phyloP scores from a whole-genome alignment of 2,888 invertebrate species.

The Heliconius sara region DNA sequence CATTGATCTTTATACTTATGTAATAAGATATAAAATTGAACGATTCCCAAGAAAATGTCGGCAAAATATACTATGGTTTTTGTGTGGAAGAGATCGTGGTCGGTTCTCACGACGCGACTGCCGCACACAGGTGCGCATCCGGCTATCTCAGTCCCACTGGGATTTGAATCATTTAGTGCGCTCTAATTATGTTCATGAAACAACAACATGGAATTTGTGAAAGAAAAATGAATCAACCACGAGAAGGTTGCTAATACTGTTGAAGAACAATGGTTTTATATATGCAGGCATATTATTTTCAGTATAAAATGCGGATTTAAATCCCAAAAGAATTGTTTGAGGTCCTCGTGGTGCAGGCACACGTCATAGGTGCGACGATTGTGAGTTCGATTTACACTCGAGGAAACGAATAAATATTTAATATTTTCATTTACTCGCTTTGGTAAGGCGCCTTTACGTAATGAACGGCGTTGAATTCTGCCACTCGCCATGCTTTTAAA shows the following conservation, averaged over 20 bases:
- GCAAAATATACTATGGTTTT: conserved; percentile 38
- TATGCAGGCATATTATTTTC: conserved; percentile 6
- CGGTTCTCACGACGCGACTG: conserved; percentile 76
- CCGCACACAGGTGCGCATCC: conserved; percentile 80
- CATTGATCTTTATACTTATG: conserved; percentile 11
- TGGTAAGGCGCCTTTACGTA: too few relatives aligned
- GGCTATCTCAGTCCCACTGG: conserved; percentile 70
- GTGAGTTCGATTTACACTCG: too few relatives aligned
- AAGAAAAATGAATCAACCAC: conserved; percentile 27
- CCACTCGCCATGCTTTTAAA: too few relatives aligned
- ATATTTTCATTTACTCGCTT: too few relatives aligned
- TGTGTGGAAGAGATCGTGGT: conserved; percentile 63
- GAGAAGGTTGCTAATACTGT: not conserved
- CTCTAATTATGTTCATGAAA: conserved; percentile 68
- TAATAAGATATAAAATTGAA: conserved; percentile 47
- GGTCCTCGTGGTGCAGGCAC: too few relatives aligned
- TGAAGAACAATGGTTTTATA: not conserved
- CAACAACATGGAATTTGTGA: conserved; percentile 51
- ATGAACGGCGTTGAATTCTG: too few relatives aligned
- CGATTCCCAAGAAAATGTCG: conserved; percentile 1
- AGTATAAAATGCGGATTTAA: not conserved
- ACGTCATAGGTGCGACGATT: too few relatives aligned
- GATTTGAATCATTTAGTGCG: conserved; percentile 68
- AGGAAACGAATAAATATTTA: too few relatives aligned
- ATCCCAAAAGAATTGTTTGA: not conserved